Percentiles rank a stretch among this genome's conserved stretches.
These are phyloP conservation scores for Drosophila melanogaster DNA, from an alignment of 1,140 invertebrate genomes.

Conservation along the genomic window Release_6_plus_ISO1_MT NT_033779.5:14300501-14301000, in stretches of 20 bases:
- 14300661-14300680: not conserved
- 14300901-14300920: constrained; percentile 4
- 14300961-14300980: constrained; percentile 5
- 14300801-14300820: not conserved
- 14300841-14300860: constrained; percentile 1
- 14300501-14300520: too few relatives aligned
- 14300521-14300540: too few relatives aligned
- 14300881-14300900: constrained; percentile 4
- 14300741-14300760: not conserved
- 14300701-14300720: constrained; percentile 41
- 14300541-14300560: too few relatives aligned
- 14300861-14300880: constrained; percentile 2
- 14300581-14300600: too few relatives aligned
- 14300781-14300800: too few relatives aligned
- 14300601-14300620: too few relatives aligned
- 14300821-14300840: not conserved
- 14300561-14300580: too few relatives aligned
- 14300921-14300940: constrained; percentile 7
- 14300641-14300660: not conserved
- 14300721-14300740: not conserved
- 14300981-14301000: constrained; percentile 22
- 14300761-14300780: not conserved
- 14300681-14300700: not conserved
- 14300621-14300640: not conserved
- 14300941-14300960: constrained; percentile 7